Conservation (phyloP, 2,797 vertebrate species). For the Acrossocheilus wenchowensis region DNA sequence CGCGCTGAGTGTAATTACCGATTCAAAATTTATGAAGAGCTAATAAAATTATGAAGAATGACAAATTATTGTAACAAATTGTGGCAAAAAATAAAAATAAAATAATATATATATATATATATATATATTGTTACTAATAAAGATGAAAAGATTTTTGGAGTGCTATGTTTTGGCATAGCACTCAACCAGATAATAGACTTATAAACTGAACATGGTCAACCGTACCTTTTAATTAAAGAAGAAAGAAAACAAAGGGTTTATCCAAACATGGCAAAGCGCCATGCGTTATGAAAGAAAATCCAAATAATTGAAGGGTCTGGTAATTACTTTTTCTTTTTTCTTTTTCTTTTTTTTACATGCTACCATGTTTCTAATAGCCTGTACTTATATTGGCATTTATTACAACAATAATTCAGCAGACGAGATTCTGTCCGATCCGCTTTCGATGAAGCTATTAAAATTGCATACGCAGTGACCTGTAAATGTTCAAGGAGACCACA, state of each 20-base stretch:
- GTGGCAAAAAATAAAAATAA: background rate
- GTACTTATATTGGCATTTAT: background rate
- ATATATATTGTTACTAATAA: background rate
- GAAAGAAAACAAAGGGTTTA: background rate
- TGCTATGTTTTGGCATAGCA: background rate
- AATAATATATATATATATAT: background rate
- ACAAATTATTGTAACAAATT: too few relatives aligned
- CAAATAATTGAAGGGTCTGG: background rate
- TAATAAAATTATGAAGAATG: background rate
- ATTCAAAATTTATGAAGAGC: background rate
- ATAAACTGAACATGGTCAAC: background rate
- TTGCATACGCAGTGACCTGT: background rate
- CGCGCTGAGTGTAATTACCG: background rate
- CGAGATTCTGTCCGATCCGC: background rate
- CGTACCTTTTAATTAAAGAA: background rate
- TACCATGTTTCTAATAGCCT: background rate
- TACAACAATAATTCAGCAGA: background rate
- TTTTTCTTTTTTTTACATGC: background rate
- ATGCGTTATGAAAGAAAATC: background rate
- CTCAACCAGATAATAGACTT: background rate
- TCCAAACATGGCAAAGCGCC: background rate
- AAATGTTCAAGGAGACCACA: slow-evolving; percentile 37
- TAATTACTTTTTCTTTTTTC: background rate
- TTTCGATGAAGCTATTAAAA: background rate
- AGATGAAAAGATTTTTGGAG: background rate